A percentile compares a stretch with the other conserved stretches of the same genome.
phyloP scores from a whole-genome alignment of 2,113 vertebrate genomes.

The Pleuronectes platessa region DNA sequence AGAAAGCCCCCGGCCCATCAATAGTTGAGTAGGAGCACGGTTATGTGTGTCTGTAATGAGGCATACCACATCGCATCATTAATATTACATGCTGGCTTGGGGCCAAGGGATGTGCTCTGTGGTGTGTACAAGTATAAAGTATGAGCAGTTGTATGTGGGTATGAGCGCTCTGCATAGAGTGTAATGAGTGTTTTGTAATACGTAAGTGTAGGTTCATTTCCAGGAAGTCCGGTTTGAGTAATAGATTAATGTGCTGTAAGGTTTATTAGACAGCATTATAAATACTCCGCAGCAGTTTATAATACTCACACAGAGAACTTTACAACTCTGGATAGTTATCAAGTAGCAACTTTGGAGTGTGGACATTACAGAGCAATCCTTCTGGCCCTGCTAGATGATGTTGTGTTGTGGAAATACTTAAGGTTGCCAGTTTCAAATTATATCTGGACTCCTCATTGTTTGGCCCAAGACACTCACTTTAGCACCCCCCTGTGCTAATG shows the following conservation, averaged over 20 bases:
- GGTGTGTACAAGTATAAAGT: conserved; percentile 55
- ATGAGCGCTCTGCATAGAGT: conserved; percentile 47
- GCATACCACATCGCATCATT: conserved; percentile 77
- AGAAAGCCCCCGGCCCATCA: conserved; percentile 79
- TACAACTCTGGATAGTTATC: not conserved
- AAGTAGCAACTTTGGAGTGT: not conserved
- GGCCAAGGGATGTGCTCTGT: conserved; percentile 59
- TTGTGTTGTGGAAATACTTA: not conserved
- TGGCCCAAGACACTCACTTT: not conserved
- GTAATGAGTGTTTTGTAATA: conserved; percentile 43
- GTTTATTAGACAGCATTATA: not conserved
- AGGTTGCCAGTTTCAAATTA: not conserved
- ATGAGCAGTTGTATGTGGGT: conserved; percentile 40
- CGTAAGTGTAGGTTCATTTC: conserved; percentile 8
- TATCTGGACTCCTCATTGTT: not conserved
- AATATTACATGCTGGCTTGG: conserved; percentile 81
- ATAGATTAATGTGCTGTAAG: not conserved
- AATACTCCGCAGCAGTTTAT: no score
- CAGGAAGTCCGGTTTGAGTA: not conserved
- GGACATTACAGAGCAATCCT: not conserved
- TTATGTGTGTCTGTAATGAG: conserved; percentile 82
- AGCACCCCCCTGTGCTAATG: not conserved
- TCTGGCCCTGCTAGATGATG: not conserved
- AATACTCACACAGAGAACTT: not conserved
- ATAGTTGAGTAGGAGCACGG: conserved; percentile 78